phyloP scores from a whole-genome alignment of 2,888 invertebrate species.

The Rotaria sp. region DNA sequence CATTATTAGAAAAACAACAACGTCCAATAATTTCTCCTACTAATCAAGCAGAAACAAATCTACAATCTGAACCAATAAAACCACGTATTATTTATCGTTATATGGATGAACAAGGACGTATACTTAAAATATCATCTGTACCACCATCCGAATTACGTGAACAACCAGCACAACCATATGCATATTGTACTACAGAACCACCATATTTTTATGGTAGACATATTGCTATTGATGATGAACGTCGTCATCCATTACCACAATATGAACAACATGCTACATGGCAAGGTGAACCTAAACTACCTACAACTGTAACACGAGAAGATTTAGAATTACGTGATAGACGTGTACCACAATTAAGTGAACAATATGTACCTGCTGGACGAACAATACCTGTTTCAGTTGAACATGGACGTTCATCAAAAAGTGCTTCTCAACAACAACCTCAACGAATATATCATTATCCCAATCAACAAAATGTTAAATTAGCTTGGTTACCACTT shows the following conservation, averaged over 20 bases:
- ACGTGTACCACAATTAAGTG: neutral
- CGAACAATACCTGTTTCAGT: neutral
- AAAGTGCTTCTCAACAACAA: neutral
- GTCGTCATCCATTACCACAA: neutral
- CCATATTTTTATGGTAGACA: neutral
- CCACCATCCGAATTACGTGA: neutral
- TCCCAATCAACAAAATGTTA: neutral
- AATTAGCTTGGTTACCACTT: constrained; percentile 16
- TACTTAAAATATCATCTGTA: neutral
- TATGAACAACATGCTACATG: constrained; percentile 8
- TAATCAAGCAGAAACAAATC: neutral
- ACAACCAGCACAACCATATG: neutral
- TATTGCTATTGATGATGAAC: neutral
- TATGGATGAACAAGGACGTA: neutral
- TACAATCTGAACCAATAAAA: neutral
- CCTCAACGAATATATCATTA: neutral
- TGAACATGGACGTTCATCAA: neutral
- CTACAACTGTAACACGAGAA: neutral
- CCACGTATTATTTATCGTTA: neutral
- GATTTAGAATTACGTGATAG: constrained; percentile 16
- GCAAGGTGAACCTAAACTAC: neutral
- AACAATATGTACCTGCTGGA: neutral
- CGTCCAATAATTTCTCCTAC: neutral
- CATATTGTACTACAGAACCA: neutral
- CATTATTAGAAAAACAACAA: constrained; percentile 12